Evolutionary conservation across 2,113 vertebrate species (phyloP).

Genomic region (Clarias magur): DNA sequence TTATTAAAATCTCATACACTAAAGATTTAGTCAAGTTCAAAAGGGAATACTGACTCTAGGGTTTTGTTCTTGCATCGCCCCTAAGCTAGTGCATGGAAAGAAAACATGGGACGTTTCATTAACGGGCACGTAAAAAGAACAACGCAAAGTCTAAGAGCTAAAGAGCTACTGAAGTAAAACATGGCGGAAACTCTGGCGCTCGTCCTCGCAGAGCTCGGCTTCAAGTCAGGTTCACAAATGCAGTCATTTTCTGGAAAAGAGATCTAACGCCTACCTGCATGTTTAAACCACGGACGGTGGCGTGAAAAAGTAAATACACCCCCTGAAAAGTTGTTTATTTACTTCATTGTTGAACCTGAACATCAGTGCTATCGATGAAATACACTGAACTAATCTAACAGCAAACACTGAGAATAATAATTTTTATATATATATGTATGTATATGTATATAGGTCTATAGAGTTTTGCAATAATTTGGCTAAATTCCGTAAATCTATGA

Average conservation of each 20-base stretch:
- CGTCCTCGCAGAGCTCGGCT: background rate
- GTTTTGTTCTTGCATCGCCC: constrained; percentile 40
- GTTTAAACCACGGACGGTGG: background rate
- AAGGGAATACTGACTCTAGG: constrained; percentile 51
- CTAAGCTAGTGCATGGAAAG: constrained; percentile 41
- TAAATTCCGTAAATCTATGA: background rate
- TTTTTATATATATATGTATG: background rate
- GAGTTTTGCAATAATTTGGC: background rate
- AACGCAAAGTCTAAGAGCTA: constrained; percentile 23
- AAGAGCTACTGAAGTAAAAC: constrained; percentile 40
- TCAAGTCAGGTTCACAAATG: constrained; percentile 6
- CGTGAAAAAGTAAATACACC: constrained; percentile 20
- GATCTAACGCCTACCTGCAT: background rate
- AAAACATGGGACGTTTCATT: constrained; percentile 38
- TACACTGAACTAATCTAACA: constrained; percentile 21
- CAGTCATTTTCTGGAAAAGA: background rate
- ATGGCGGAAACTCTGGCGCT: constrained; percentile 8
- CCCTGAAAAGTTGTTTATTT: constrained; percentile 36
- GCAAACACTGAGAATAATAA: constrained; percentile 19
- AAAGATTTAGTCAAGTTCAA: constrained; percentile 40
- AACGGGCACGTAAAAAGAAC: constrained; percentile 43
- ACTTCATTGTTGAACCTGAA: background rate
- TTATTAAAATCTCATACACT: constrained; percentile 30
- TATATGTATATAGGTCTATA: background rate
- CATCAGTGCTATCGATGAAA: constrained; percentile 5